Evolutionary conservation across 1,140 invertebrate species (phyloP).

Genomic region (Dendroctonus valens): DNA sequence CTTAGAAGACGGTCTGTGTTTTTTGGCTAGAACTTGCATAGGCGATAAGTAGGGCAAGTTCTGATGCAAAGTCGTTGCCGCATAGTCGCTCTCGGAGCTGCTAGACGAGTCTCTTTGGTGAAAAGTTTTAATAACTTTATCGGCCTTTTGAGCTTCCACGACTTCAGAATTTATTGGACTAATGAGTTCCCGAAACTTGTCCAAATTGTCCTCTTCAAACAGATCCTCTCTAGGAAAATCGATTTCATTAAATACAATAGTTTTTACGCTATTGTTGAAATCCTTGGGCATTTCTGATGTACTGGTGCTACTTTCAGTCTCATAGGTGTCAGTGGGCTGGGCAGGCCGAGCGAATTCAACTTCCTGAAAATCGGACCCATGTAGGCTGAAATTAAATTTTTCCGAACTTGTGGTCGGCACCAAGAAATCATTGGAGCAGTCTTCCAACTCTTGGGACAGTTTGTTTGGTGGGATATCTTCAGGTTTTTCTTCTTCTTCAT

Average conservation of each 20-base stretch:
- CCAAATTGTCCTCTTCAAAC: constrained; percentile 39
- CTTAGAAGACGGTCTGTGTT: background rate
- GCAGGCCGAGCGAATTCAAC: constrained; percentile 33
- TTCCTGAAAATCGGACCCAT: constrained; percentile 41
- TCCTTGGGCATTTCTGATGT: constrained; percentile 37
- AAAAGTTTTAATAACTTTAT: background rate
- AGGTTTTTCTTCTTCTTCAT: constrained; percentile 8
- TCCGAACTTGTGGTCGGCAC: constrained; percentile 24
- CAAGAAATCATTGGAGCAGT: constrained; percentile 42
- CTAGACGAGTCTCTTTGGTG: constrained; percentile 12
- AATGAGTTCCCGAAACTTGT: constrained; percentile 41
- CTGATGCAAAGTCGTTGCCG: constrained; percentile 11
- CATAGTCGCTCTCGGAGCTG: constrained; percentile 44
- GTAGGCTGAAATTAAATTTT: constrained; percentile 42
- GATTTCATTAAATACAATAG: constrained; percentile 40
- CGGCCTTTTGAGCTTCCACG: background rate
- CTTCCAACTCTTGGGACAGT: constrained; percentile 25
- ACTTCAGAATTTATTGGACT: constrained; percentile 22
- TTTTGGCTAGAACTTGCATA: constrained; percentile 20
- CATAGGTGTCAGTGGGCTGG: constrained; percentile 35
- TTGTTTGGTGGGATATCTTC: constrained; percentile 16
- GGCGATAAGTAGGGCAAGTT: constrained; percentile 40
- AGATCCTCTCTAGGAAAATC: constrained; percentile 44
- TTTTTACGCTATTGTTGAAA: constrained; percentile 32
- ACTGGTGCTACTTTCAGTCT: constrained; percentile 45